Evolutionary conservation across 2,888 invertebrate species (phyloP).

Genomic region (Hybos culiciformis): DNA sequence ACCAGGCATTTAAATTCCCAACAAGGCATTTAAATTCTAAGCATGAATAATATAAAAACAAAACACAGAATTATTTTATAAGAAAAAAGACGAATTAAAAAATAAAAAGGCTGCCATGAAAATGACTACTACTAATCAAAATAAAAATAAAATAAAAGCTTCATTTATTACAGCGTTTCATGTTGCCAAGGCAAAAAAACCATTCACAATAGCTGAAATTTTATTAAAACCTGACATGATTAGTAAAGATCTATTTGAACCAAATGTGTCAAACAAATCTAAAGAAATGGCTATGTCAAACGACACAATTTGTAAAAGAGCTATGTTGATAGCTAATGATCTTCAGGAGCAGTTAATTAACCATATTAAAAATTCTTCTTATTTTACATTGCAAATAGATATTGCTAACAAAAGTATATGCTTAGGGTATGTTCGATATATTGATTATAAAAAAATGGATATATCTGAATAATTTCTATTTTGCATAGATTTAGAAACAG

Average conservation of each 20-base stretch:
- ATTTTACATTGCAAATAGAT: conserved; percentile 2
- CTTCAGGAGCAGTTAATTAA: conserved; percentile 3
- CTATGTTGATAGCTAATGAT: conserved; percentile 5
- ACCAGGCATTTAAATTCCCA: too few species aligned
- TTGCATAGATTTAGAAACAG: conserved; percentile 3
- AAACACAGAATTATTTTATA: conserved; percentile 2
- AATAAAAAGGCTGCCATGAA: too few species aligned
- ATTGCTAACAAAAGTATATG: conserved; percentile 2
- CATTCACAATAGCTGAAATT: conserved; percentile 5
- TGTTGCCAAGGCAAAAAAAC: conserved; percentile 5
- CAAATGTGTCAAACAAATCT: conserved; percentile 1
- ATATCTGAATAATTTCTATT: conserved; percentile 4
- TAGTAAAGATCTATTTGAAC: conserved; percentile 5
- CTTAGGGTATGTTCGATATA: conserved; percentile 1
- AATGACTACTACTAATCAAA: too few species aligned
- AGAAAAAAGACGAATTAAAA: conserved; percentile 2
- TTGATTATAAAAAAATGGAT: conserved; percentile 4
- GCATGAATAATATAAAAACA: conserved; percentile 5
- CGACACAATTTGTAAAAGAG: conserved; percentile 4
- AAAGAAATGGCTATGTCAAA: conserved; percentile 5
- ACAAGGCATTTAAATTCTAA: conserved; percentile 6
- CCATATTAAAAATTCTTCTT: conserved; percentile 4
- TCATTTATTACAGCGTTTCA: conserved; percentile 3
- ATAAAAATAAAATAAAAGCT: too few species aligned
- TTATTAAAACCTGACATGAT: conserved; percentile 5